Base-by-base conservation (phyloP, 2,113 vertebrate species). In the Illadopsis cleaveri region DNA sequence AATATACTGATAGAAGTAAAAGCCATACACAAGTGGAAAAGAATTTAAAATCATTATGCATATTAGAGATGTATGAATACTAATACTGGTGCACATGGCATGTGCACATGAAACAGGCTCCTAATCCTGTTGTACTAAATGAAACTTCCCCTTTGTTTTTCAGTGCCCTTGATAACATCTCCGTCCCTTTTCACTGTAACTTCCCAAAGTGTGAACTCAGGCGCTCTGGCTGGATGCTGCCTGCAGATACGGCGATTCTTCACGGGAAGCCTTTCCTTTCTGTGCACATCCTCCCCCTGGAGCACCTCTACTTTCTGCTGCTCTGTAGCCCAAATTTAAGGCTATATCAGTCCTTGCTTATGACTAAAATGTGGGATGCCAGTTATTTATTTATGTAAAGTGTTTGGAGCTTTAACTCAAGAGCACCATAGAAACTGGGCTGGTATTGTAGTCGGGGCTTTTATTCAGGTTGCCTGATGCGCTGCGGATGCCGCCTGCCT, bases 341-440 rank as follows among this genome's bases (percentile, higher is more conserved):
- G 33, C 91, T 53, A 10, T 61, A 73, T 24, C 51, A 31, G 35
- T 48, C 68, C 38, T 87, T 45, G 71, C 86, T 86, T 62, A 44
- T 12, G 70, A 61, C 37, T 62, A 66, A 86, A 70, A 82, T 8
- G n/a, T 66, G 77, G 80, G 85, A 84, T 76, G 88, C 61, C 77
- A 61, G 47, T 86, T 90, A 94, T 65, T 94, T 97, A 91, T 91
- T 93, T 94, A 90, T 93, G 89, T 86, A 78, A 95, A 95, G 44
- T 28, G 23, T 93, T 94, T 1, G 4, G 68, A 84, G 71, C 68
- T 64, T 93, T 81, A 91, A 89, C 62, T 89, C 33, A 37, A 79
- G 61, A 82, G 75, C 71, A 85, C 94, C 80, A 93, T 86, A 96
- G 93, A 94, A 92, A 96, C 72, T 48, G 69, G 71, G 83, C 93